Conservation (phyloP, 2,888 invertebrate genomes). For the Nebria salina region DNA sequence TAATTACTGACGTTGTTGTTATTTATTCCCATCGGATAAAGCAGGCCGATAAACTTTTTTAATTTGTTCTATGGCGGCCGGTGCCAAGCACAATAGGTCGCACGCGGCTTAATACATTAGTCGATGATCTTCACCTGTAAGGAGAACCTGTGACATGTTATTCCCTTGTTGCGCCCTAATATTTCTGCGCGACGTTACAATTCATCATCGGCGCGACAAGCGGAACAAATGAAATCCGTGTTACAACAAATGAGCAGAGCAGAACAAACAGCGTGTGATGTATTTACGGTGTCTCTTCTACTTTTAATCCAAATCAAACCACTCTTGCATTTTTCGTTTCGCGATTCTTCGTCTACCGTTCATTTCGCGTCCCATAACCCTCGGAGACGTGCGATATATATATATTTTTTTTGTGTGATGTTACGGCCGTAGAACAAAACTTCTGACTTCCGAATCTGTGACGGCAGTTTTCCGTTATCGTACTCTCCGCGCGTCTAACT, state of each 20-base stretch:
- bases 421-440: neutral
- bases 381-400: constrained; percentile 47
- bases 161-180: constrained; percentile 10
- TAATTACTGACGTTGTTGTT: constrained; percentile 48
- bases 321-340: constrained; percentile 48
- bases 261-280: neutral
- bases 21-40: constrained; percentile 46
- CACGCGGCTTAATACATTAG: neutral
- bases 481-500: neutral
- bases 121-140: neutral
- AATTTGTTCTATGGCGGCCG: constrained; percentile 50
- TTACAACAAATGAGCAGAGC: constrained; percentile 5
- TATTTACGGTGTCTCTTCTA: constrained; percentile 51
- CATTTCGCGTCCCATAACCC: constrained; percentile 53
- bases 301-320: constrained; percentile 51
- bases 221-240: constrained; percentile 59
- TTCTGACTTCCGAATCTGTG: constrained; percentile 22
- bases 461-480: constrained; percentile 11
- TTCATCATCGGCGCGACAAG: constrained; percentile 57
- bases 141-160: neutral
- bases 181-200: constrained; percentile 50
- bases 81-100: neutral
- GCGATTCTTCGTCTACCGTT: constrained; percentile 48
- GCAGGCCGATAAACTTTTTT: constrained; percentile 50
- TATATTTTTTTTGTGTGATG: constrained; percentile 20